Evolutionary conservation across 2,113 vertebrate genomes (phyloP), one percentile per base, ranked within the genome.

Genomic region (Strigops habroptila): DNA sequence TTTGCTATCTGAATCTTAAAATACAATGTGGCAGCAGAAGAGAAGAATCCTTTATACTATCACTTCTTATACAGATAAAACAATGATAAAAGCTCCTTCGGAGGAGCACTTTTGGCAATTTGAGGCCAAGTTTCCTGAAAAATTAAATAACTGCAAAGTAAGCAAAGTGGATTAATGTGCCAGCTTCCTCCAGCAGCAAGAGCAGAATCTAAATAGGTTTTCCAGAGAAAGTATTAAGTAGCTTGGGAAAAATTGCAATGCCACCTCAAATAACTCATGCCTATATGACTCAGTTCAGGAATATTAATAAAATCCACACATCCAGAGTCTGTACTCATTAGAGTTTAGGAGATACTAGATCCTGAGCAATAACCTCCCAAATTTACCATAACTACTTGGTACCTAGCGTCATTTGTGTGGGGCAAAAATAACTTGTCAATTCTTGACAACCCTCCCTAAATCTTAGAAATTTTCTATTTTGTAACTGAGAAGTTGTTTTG

Each of bases 61-160:
- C 90, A 63, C 53, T 91, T 92, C 57, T 48, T 37, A 59, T 51
- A 46, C 21, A 49, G 88, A 80, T 41, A 70, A 90, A 92, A 53
- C 37, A 93, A 94, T 84, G 85, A 91, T 73, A 76, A 88, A 97
- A 88, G 90, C 84, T 94, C 74, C 68, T 92, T 84, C 59, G 19
- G 88, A 93, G 65, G 59, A 67, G 59, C 7, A 22, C 53, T 48
- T 52, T 41, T 22, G 87, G 91, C 67, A 91, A 93, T 71, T 68
- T 53, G 48, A 94, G 64, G 67, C 84, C 35, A 46, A 85, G 63
- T 43, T 65, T 85, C 51, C 51, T n/a, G 90, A 70, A 82, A 86
- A 95, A 89, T 94, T 86, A 94, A 90, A 68, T 68, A 94, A 94
- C 39, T 41, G 94, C 93, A 71, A 81, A 89, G 88, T 65, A 94